A percentile compares a stretch with the other conserved stretches of the same genome.
These are phyloP conservation scores for Rhynchonycteris naso DNA, from an alignment of 2,797 vertebrate species.

Conservation along the genomic window DNA sequence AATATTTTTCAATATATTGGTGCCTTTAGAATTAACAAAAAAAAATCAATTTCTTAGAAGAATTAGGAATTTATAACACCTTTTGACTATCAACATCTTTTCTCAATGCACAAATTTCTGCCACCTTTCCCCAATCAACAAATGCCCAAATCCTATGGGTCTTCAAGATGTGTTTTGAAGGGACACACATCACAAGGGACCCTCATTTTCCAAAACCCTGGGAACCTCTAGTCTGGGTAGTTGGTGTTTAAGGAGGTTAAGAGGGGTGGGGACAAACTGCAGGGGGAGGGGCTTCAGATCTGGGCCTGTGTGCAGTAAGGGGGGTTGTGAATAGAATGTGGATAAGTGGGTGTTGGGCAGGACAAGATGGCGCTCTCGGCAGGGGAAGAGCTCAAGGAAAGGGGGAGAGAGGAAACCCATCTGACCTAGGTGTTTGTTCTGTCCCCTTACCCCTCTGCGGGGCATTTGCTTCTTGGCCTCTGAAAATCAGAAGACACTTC, in stretches of 20 bases:
- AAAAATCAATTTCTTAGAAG: background rate
- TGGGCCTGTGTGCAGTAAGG: background rate
- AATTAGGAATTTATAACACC: background rate
- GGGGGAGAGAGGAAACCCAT: too few relatives aligned
- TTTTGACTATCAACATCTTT: background rate
- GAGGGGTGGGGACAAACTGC: background rate
- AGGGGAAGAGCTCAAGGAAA: background rate
- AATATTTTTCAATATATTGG: background rate
- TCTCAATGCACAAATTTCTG: background rate
- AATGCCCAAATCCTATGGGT: background rate
- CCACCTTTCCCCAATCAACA: background rate
- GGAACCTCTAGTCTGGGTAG: background rate
- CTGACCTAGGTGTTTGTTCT: background rate
- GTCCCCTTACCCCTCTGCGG: fast-evolving
- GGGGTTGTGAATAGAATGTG: background rate
- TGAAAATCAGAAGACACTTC: background rate
- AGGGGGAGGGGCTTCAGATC: background rate
- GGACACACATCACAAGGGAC: background rate
- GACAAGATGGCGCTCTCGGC: too few relatives aligned
- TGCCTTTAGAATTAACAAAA: too few relatives aligned
- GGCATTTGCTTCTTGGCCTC: background rate
- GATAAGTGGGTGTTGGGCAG: fast-evolving
- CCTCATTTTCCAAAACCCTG: background rate
- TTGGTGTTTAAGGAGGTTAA: background rate
- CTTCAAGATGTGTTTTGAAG: background rate